Base-by-base conservation (phyloP, 2,888 invertebrate genomes). In the Caradrina clavipalpis region DNA sequence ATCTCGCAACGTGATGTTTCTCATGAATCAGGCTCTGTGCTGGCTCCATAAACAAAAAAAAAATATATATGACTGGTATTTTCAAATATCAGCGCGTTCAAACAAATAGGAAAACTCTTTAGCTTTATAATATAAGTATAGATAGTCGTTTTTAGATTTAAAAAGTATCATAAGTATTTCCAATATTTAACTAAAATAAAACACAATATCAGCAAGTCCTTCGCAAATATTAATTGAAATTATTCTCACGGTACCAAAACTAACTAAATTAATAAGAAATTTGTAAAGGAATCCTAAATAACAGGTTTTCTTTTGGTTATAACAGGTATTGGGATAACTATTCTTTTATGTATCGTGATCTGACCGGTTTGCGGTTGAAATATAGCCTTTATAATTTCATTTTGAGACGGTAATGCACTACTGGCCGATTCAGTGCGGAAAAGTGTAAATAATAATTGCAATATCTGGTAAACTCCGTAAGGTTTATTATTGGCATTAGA, bases 241-340 rank as follows among this genome's bases (percentile, higher is more conserved):
- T 54, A 61, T 75, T 75, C 70, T 66, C 76, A 75, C 62, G 70
- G 61, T 53, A 66, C 59, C 45, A 75, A 59, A 53, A 13, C 71
- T 58, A 75, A 50, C 54, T 10, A 80, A 69, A 76, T 65, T 53
- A 76, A 56, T 62, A 60, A 31, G 19, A 58, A 63, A 59, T 66
- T 63, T 51, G 31, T 67, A 11, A 67, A 61, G 49, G 69, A 57
- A 67, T 80, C 63, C 58, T 62, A 50, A 64, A 76, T 71, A 78
- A 78, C 78, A 63, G 77, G 78, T 78, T 80, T 76, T 45, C 19
- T 55, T 73, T 19, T 69, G 31, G 59, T 57, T 74, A 63, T 49
- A 71, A 39, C 72, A 51, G 45, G 63, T 60, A 71, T 59, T 63
- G 51, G 53, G 54, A 59, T 62, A 57, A 56, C 19, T 50, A 66